These are phyloP conservation scores for Synergus gifuensis DNA, from an alignment of 2,888 invertebrate genomes.

Conservation along the genomic window DNA sequence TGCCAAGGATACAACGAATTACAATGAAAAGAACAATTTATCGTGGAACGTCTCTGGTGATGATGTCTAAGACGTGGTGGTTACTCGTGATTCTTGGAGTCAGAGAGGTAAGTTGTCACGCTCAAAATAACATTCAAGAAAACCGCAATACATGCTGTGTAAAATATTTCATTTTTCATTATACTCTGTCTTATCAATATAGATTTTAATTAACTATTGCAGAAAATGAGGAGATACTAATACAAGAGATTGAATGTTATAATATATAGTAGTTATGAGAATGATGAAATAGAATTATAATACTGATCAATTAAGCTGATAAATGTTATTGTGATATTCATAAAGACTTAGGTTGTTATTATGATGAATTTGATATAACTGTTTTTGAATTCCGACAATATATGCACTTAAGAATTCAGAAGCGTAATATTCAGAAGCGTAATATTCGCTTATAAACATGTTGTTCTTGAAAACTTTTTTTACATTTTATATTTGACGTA, in stretches of 20 bases:
- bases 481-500: no score
- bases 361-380: no score
- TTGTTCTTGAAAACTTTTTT: no score
- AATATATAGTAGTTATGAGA: background rate
- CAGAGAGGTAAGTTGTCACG: slow-evolving; percentile 27
- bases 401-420: no score
- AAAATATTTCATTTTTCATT: background rate
- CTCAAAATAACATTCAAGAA: background rate
- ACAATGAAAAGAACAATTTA: slow-evolving; percentile 25
- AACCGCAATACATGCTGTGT: background rate
- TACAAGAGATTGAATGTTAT: background rate
- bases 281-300: background rate
- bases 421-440: no score
- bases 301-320: background rate
- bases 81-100: slow-evolving; percentile 25
- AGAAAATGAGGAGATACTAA: no score
- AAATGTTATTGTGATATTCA: no score
- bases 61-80: slow-evolving; percentile 28
- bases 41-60: slow-evolving; percentile 16
- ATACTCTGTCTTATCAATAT: background rate
- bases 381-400: no score
- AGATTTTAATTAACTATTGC: background rate
- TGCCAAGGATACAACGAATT: background rate
- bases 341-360: no score
- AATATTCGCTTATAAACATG: no score